Evolutionary conservation across 35 echinoderm and acorn worm genomes (phyloP).

Genomic region (Ptychodera flava): DNA sequence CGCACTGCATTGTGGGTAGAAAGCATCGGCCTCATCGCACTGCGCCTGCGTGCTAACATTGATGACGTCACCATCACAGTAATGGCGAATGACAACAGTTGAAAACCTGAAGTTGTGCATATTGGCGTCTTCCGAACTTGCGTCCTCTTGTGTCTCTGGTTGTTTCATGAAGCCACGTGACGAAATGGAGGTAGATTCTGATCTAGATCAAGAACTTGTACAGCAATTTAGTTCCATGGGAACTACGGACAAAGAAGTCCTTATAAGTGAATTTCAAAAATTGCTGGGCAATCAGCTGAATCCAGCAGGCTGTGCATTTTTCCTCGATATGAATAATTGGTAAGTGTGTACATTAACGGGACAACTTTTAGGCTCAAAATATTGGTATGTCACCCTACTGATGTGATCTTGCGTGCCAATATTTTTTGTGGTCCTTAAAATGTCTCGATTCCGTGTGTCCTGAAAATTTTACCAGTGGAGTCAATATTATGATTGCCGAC

Average conservation of each 20-base stretch:
- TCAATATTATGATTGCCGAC: too few species aligned
- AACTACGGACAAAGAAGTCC: slow-evolving; percentile 94
- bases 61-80: background rate
- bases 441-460: too few species aligned
- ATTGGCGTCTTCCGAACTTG: background rate
- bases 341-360: too few species aligned
- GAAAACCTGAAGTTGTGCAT: background rate
- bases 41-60: background rate
- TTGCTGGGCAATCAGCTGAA: slow-evolving; percentile 80
- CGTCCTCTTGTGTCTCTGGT: background rate
- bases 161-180: background rate
- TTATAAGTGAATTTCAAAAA: slow-evolving; percentile 97
- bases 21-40: too few species aligned
- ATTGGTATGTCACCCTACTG: too few species aligned
- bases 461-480: too few species aligned
- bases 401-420: too few species aligned
- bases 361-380: too few species aligned
- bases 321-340: slow-evolving; percentile 99
- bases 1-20: too few species aligned
- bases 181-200: slow-evolving; percentile 71
- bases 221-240: slow-evolving; percentile 88
- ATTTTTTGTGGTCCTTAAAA: too few species aligned
- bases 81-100: background rate
- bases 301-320: slow-evolving; percentile 94
- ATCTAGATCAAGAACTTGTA: slow-evolving; percentile 93